phyloP scores from a whole-genome alignment of 2,113 vertebrate species.

The Nicator chloris region DNA sequence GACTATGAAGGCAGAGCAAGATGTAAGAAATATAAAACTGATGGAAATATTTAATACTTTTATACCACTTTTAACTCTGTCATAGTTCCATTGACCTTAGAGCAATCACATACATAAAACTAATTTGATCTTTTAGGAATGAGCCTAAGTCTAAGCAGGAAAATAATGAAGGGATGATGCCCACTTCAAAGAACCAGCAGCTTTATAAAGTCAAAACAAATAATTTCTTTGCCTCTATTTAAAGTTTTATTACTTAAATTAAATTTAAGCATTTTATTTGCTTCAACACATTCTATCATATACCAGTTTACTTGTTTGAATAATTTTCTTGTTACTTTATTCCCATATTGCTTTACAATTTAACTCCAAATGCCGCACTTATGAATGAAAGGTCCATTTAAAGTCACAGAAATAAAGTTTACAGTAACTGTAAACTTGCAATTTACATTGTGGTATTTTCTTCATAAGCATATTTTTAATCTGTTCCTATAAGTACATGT shows the following conservation, averaged over 20 bases:
- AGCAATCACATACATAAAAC: background rate
- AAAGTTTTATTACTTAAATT: background rate
- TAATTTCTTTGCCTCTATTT: background rate
- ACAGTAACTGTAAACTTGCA: background rate
- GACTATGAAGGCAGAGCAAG: background rate
- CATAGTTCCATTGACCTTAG: background rate
- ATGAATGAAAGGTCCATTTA: conserved; percentile 1
- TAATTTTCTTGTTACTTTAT: conserved; percentile 10
- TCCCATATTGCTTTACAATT: background rate
- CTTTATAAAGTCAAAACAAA: background rate
- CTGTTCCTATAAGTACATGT: background rate
- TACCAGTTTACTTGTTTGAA: background rate
- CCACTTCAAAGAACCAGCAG: background rate
- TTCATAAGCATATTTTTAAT: background rate
- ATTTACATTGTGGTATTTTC: background rate
- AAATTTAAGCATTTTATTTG: background rate
- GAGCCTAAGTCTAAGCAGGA: background rate
- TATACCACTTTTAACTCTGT: background rate
- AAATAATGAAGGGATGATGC: background rate
- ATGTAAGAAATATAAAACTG: background rate
- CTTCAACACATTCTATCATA: background rate
- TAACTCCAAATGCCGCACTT: background rate
- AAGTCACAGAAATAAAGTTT: background rate
- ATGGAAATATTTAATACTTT: background rate
- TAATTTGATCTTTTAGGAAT: background rate